Percentiles rank a stretch among this genome's conserved stretches.
These are phyloP conservation scores for Trididemnum miniatum DNA, from an alignment of 23 tunicate genomes.

Conservation along the genomic window DNA sequence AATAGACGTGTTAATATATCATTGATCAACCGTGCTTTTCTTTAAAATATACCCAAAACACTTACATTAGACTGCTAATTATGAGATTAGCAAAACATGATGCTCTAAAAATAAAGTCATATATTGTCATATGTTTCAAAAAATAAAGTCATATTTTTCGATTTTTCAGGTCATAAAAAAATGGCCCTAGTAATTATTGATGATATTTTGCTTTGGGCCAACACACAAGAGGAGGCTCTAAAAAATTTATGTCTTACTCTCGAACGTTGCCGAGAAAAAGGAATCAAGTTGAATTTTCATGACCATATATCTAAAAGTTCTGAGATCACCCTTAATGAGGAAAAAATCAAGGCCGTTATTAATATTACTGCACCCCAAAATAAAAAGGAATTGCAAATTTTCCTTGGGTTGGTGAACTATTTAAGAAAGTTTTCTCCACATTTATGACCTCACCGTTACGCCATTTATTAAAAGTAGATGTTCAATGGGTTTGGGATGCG, in stretches of 20 bases:
- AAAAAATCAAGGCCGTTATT: background rate
- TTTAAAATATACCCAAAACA: no score
- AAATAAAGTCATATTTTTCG: no score
- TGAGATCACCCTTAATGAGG: background rate
- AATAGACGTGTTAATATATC: no score
- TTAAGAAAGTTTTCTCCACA: background rate
- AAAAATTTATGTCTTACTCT: background rate
- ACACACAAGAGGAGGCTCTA: background rate
- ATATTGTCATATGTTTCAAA: no score
- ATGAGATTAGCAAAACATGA: no score
- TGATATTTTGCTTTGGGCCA: background rate
- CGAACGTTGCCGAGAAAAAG: background rate
- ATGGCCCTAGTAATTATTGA: background rate
- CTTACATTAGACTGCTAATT: no score
- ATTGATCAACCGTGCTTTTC: no score
- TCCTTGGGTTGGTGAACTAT: background rate
- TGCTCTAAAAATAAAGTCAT: no score
- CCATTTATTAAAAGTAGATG: background rate
- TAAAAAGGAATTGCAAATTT: background rate
- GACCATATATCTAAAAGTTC: background rate
- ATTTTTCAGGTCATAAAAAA: no score
- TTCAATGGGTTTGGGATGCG: background rate
- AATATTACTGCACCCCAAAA: background rate
- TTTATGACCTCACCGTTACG: background rate
- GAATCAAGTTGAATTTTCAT: background rate